Conservation (phyloP, 2,113 vertebrate species). For the Thymallus thymallus region DNA sequence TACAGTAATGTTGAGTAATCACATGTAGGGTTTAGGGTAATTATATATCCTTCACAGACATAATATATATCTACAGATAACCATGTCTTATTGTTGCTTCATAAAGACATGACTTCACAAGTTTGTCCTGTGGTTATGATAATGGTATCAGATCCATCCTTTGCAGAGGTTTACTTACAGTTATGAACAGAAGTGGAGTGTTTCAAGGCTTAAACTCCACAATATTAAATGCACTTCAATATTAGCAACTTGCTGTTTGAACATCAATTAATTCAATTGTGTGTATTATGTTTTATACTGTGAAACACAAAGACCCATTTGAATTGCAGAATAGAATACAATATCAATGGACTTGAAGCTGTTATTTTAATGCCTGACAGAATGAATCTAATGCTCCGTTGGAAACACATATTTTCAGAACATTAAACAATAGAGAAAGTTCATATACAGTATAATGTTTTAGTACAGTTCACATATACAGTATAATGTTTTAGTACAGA, state of each 20-base stretch:
- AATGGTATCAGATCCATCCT: not conserved
- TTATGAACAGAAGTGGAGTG: not conserved
- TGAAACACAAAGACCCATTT: not conserved
- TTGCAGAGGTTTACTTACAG: not conserved
- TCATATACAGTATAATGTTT: too few relatives aligned
- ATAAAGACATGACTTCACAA: not conserved
- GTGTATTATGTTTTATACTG: not conserved
- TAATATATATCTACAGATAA: constrained; percentile 4
- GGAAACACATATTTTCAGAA: too few relatives aligned
- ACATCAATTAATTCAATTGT: not conserved
- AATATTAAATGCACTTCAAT: not conserved
- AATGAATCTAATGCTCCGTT: too few relatives aligned
- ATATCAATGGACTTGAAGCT: not conserved
- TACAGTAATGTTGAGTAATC: constrained; percentile 14
- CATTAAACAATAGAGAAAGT: too few relatives aligned
- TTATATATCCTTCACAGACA: not conserved
- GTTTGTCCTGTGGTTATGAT: not conserved
- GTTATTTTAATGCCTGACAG: too few relatives aligned
- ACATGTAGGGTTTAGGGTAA: constrained; percentile 19
- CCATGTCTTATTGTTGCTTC: not conserved
- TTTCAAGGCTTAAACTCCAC: not conserved
- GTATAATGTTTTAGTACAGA: too few relatives aligned
- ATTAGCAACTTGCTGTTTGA: not conserved
- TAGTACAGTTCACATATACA: too few relatives aligned
- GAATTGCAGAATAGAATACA: not conserved